These are phyloP conservation scores for Leptosomus discolor DNA, from an alignment of 2,113 vertebrate species.

Conservation along the genomic window DNA sequence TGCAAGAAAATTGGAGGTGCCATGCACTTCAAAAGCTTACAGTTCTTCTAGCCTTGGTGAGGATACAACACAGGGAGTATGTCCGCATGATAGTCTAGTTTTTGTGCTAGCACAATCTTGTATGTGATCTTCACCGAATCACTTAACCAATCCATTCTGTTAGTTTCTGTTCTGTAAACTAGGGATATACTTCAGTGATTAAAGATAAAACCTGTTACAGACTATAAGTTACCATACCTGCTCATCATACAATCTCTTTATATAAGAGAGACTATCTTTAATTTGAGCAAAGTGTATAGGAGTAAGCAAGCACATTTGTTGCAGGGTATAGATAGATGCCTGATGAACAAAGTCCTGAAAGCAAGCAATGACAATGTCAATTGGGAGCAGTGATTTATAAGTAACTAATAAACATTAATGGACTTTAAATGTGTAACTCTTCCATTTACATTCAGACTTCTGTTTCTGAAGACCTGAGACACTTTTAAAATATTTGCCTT, in stretches of 20 bases:
- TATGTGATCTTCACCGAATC: neutral
- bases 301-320: neutral
- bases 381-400: neutral
- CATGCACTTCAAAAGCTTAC: neutral
- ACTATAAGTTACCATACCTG: accelerated
- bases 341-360: neutral
- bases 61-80: accelerated
- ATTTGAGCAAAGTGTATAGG: neutral
- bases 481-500: neutral
- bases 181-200: neutral
- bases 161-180: neutral
- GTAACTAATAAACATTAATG: neutral
- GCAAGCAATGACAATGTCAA: neutral
- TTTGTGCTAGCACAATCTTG: neutral
- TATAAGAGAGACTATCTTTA: neutral
- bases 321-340: neutral
- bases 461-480: neutral
- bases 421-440: neutral
- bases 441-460: neutral
- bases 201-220: neutral
- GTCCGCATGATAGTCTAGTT: accelerated
- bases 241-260: neutral
- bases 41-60: neutral
- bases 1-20: neutral
- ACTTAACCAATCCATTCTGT: neutral